Evolutionary conservation across 2,113 vertebrate species (phyloP).

Genomic region (Catharus fuscescens): DNA sequence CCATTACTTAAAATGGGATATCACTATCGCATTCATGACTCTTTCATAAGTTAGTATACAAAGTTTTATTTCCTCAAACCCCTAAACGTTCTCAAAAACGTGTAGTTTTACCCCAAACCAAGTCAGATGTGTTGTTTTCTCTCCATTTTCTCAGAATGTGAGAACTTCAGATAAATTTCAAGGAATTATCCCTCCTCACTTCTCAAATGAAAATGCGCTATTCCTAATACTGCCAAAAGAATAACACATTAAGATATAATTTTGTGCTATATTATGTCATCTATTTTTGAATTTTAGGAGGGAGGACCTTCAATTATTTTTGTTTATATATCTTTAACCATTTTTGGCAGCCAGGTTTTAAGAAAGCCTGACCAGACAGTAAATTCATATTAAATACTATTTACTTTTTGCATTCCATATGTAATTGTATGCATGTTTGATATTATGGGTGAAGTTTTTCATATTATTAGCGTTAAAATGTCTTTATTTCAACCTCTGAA

Average conservation of each 20-base stretch:
- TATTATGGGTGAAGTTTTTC: conserved; percentile 10
- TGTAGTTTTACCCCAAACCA: neutral
- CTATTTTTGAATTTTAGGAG: neutral
- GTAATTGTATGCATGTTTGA: conserved; percentile 2
- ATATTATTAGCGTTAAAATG: neutral
- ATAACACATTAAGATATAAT: neutral
- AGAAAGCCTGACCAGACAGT: neutral
- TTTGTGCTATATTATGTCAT: neutral
- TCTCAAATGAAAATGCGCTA: neutral
- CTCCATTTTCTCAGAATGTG: neutral
- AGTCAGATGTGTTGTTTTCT: neutral
- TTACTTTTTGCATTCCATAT: conserved; percentile 42
- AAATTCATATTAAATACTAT: conserved; percentile 10
- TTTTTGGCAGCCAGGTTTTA: conserved; percentile 32
- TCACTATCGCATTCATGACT: conserved; percentile 2
- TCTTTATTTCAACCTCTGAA: neutral
- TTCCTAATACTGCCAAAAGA: neutral
- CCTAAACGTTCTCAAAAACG: neutral
- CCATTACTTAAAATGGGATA: neutral
- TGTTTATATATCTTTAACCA: neutral
- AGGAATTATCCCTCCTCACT: neutral
- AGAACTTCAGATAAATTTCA: neutral
- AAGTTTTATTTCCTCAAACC: neutral
- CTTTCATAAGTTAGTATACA: conserved; percentile 1
- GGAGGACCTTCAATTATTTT: neutral